phyloP scores from a whole-genome alignment of 1,140 invertebrate species.

The Ceratosolen solmsi region DNA sequence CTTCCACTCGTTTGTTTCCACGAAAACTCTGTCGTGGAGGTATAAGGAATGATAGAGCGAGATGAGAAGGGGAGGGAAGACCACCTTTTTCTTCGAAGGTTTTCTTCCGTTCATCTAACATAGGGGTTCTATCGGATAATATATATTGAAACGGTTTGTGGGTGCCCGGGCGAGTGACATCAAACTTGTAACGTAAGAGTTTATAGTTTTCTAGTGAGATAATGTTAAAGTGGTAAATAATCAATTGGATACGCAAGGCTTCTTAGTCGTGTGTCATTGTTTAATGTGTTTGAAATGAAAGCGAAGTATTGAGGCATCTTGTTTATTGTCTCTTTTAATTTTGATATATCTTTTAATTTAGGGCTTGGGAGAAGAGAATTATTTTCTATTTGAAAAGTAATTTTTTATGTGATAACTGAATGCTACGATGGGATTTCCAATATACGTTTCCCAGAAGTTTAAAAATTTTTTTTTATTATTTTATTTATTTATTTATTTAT shows the following conservation, averaged over 20 bases:
- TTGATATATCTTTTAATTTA: not conserved
- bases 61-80: not conserved
- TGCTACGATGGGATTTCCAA: too few relatives aligned
- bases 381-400: too few relatives aligned
- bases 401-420: too few relatives aligned
- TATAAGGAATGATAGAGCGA: too few relatives aligned
- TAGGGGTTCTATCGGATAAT: constrained; percentile 47
- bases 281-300: constrained; percentile 11
- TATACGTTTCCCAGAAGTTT: too few relatives aligned
- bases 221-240: constrained; percentile 36
- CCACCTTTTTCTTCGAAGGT: not conserved
- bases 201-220: constrained; percentile 40
- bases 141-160: constrained; percentile 51
- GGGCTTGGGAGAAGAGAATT: not conserved
- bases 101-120: not conserved
- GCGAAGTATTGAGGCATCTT: too few relatives aligned
- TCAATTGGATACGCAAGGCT: not conserved
- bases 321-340: not conserved
- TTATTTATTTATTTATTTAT: too few relatives aligned
- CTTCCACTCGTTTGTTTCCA: constrained; percentile 74
- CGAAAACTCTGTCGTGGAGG: constrained; percentile 58
- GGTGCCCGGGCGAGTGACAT: not conserved
- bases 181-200: constrained; percentile 41
- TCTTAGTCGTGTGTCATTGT: not conserved
- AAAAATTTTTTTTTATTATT: too few relatives aligned